Base-by-base conservation (phyloP, 2,113 vertebrate genomes). In the Spea bombifrons region DNA sequence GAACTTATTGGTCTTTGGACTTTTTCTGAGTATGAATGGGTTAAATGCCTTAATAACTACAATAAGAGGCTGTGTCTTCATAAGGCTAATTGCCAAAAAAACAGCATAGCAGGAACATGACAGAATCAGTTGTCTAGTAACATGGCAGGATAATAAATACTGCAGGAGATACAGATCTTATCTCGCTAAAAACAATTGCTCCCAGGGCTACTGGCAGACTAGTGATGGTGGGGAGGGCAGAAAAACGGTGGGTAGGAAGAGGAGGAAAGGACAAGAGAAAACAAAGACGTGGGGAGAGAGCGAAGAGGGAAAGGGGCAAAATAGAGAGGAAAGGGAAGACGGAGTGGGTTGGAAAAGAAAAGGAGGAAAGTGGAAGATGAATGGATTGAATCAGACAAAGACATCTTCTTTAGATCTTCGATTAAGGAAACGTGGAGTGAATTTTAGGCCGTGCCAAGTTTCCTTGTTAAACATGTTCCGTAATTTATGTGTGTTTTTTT, bases 381-480 rank as follows among this genome's bases (percentile, higher is more conserved):
- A 13, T 59, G 55, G 55, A 59, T 9, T 9, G 55, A 59, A 59
- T 7, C n/a, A 76, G 65, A 76, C 30, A 64, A 13, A 76, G 44
- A 59, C 44, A 46, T 53, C 47, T 17, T 61, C 43, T 53, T 73
- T 47, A 73, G n/a, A 79, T 50, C 70, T 55, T 16, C 53, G 52
- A 68, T 73, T 80, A 66, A 43, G 49, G 52, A 73, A 73, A 80
- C 16, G 9, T 63, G 65, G 47, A 80, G 69, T 15, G 43, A 66
- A 66, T 17, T 49, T 43, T 10, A 12, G 63, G 13, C 49, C 48
- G 46, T 80, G 77, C 77, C 78, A 80, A 61, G 78, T 74, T 80
- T 80, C 59, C 78, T 61, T 80, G 78, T 80, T 68, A 49, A 61
- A 80, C 78, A 80, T 59, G 78, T 50, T 78, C 59, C 50, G 48